A percentile compares a stretch with the other conserved stretches of the same genome.
Evolutionary conservation across 2,113 vertebrate species (phyloP).

Genomic region (Rhinogobius similis): DNA sequence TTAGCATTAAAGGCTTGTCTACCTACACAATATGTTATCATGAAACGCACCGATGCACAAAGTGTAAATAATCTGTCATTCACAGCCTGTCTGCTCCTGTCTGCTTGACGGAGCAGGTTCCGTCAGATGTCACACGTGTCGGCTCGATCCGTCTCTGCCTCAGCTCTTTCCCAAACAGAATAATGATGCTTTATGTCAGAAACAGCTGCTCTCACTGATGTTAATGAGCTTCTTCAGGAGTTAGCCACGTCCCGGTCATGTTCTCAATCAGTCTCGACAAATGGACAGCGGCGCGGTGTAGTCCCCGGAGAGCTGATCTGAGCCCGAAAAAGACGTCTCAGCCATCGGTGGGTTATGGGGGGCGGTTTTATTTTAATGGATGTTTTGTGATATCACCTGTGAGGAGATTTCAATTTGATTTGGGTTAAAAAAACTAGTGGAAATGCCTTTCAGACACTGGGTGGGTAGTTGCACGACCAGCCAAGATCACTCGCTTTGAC

Average conservation of each 20-base stretch:
- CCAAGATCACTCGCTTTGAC: too few species aligned
- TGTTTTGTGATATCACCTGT: too few species aligned
- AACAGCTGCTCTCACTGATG: conserved; percentile 38
- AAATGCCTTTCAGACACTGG: too few species aligned
- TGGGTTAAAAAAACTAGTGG: too few species aligned
- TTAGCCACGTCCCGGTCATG: conserved; percentile 36
- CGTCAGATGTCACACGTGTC: conserved; percentile 6
- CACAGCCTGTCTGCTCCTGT: background rate
- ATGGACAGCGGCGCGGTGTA: conserved; percentile 9
- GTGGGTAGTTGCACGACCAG: too few species aligned
- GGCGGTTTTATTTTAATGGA: too few species aligned
- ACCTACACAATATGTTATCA: background rate
- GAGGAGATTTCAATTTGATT: too few species aligned
- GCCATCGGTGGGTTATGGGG: too few species aligned
- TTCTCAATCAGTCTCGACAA: conserved; percentile 33
- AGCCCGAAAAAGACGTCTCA: conserved; percentile 3
- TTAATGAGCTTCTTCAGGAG: conserved; percentile 57
- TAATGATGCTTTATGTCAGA: conserved; percentile 43
- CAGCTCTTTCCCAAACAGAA: conserved; percentile 26
- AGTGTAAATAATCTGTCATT: background rate
- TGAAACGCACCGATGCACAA: background rate
- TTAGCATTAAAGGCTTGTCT: background rate
- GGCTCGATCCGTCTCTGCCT: conserved; percentile 11
- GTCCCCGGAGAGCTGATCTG: conserved; percentile 12
- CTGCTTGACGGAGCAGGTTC: background rate